Conservation (phyloP, 2,797 vertebrate genomes). For the Poliocrania exsul region DNA sequence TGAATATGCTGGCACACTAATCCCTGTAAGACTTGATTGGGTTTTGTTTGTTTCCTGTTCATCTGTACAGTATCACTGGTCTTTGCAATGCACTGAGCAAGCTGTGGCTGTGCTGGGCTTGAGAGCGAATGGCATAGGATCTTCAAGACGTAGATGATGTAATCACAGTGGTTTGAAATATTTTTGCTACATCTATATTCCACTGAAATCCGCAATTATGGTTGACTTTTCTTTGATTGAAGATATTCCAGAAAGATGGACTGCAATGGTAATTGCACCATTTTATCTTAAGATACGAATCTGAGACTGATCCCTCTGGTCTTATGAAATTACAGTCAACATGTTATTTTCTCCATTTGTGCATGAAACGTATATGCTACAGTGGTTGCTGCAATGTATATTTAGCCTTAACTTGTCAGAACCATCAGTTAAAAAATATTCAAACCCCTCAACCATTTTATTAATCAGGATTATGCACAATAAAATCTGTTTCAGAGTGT, state of each 20-base stretch:
- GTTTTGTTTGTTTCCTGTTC: constrained; percentile 51
- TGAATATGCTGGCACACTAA: background rate
- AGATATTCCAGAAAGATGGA: constrained; percentile 77
- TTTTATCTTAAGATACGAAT: constrained; percentile 73
- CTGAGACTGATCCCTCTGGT: constrained; percentile 59
- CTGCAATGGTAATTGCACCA: constrained; percentile 48
- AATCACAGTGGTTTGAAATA: constrained; percentile 64
- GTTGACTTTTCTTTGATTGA: constrained; percentile 74
- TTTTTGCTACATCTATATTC: constrained; percentile 71
- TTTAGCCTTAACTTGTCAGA: constrained; percentile 63
- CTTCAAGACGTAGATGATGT: constrained; percentile 68
- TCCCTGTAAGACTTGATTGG: background rate
- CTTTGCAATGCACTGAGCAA: background rate
- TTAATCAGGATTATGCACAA: constrained; percentile 18
- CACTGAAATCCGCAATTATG: constrained; percentile 72
- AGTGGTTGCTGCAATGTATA: constrained; percentile 4
- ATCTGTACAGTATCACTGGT: constrained; percentile 17
- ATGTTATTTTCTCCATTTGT: constrained; percentile 72
- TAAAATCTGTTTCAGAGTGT: background rate
- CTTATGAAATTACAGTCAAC: constrained; percentile 74
- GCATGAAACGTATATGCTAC: constrained; percentile 60
- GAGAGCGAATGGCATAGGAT: background rate
- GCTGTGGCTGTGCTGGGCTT: constrained; percentile 9
- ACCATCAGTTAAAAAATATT: constrained; percentile 4
- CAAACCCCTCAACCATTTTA: constrained; percentile 34